Conservation (phyloP, 2,888 invertebrate genomes). For the Phrixothrix hirtus region DNA sequence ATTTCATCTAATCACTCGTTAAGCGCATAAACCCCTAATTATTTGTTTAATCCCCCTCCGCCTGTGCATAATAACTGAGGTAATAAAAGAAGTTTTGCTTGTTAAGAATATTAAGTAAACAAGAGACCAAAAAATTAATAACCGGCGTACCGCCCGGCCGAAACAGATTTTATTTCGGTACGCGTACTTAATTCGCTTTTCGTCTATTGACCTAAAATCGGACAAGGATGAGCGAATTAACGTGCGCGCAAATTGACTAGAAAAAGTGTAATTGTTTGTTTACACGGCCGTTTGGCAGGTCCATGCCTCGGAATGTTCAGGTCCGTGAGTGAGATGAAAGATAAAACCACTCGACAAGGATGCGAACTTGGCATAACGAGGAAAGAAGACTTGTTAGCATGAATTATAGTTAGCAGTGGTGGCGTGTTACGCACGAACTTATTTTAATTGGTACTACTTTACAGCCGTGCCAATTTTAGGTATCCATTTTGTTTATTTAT, state of each 20-base stretch:
- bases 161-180: no score
- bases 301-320: slow-evolving; percentile 40
- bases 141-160: slow-evolving; percentile 24
- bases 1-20: background rate
- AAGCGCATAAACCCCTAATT: background rate
- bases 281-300: slow-evolving; percentile 46
- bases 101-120: slow-evolving; percentile 33
- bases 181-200: background rate
- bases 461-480: no score
- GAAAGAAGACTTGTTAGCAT: slow-evolving; percentile 50
- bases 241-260: slow-evolving; percentile 12
- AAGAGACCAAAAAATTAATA: slow-evolving; percentile 29
- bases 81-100: slow-evolving; percentile 21
- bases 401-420: slow-evolving; percentile 47
- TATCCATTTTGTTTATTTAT: no score
- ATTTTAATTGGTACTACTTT: no score
- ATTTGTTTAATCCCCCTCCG: background rate
- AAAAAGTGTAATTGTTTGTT: slow-evolving; percentile 48
- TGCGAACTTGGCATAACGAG: no score
- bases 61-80: background rate
- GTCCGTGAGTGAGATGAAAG: slow-evolving; percentile 47
- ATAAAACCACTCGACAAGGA: slow-evolving; percentile 48
- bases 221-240: background rate
- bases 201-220: background rate
- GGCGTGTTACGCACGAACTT: no score